Evolutionary conservation across 2,113 vertebrate genomes (phyloP).

Genomic region (Carettochelys insculpta): DNA sequence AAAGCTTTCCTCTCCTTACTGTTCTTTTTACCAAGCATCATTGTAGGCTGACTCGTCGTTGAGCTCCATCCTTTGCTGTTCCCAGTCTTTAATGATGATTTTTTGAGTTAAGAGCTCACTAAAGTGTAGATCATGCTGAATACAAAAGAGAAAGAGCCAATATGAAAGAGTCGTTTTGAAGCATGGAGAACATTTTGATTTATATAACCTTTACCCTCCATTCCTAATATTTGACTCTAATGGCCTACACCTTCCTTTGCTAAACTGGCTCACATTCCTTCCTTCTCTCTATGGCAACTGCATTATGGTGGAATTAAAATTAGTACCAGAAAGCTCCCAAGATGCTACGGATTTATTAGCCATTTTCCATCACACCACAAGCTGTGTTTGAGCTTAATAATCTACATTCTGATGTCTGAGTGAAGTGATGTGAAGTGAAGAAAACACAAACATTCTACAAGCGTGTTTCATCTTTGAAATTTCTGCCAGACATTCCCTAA

Average conservation of each 20-base stretch:
- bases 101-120: conserved; percentile 80
- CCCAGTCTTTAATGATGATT: conserved; percentile 50
- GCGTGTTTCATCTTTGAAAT: neutral
- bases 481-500: neutral
- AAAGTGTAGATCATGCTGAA: conserved; percentile 85
- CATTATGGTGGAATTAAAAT: conserved; percentile 46
- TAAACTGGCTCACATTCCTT: neutral
- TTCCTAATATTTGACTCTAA: conserved; percentile 37
- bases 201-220: conserved; percentile 44
- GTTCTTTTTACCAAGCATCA: conserved; percentile 14
- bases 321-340: conserved; percentile 35
- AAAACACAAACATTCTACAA: conserved; percentile 42
- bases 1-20: conserved; percentile 25
- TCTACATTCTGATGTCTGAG: neutral
- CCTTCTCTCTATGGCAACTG: conserved; percentile 36
- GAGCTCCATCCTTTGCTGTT: conserved; percentile 37
- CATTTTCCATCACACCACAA: conserved; percentile 23
- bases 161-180: conserved; percentile 45
- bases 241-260: conserved; percentile 29
- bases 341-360: conserved; percentile 58
- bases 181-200: conserved; percentile 22
- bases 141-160: conserved; percentile 46
- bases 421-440: neutral
- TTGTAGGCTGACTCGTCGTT: conserved; percentile 21
- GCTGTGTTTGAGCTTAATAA: conserved; percentile 52